A percentile compares a stretch with the other conserved stretches of the same genome.
Evolutionary conservation across 2,888 invertebrate genomes (phyloP).

Genomic region (Pseudococcus longispinus): DNA sequence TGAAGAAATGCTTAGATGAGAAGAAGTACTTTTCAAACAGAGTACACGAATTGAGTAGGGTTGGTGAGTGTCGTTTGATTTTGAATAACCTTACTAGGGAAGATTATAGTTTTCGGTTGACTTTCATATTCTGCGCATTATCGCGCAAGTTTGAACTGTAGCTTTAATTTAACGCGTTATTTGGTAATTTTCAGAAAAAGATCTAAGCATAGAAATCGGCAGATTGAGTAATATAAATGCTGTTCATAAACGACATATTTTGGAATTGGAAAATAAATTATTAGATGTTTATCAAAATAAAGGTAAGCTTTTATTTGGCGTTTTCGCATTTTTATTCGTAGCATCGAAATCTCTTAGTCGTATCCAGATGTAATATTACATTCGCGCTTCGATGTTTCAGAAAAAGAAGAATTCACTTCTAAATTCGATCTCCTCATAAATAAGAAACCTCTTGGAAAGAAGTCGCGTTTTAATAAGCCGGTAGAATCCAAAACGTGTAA

Average conservation of each 20-base stretch:
- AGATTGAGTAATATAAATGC: conserved; percentile 64
- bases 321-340: not conserved
- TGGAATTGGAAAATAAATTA: conserved; percentile 63
- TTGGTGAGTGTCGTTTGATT: conserved; percentile 63
- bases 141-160: not conserved
- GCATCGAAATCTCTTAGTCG: not conserved
- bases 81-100: not conserved
- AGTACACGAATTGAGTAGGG: conserved; percentile 69
- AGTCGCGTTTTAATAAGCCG: not conserved
- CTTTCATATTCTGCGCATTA: not conserved
- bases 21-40: conserved; percentile 68
- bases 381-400: not conserved
- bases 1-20: conserved; percentile 67
- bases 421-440: conserved; percentile 15
- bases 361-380: not conserved
- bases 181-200: conserved; percentile 64
- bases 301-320: not conserved
- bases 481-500: not conserved
- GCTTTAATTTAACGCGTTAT: not conserved
- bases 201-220: conserved; percentile 67
- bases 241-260: conserved; percentile 64
- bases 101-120: not conserved
- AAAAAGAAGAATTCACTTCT: conserved; percentile 4
- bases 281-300: conserved; percentile 24
- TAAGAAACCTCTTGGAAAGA: conserved; percentile 23